Base-by-base conservation (phyloP, 2,888 invertebrate species). In the Labia minor region DNA sequence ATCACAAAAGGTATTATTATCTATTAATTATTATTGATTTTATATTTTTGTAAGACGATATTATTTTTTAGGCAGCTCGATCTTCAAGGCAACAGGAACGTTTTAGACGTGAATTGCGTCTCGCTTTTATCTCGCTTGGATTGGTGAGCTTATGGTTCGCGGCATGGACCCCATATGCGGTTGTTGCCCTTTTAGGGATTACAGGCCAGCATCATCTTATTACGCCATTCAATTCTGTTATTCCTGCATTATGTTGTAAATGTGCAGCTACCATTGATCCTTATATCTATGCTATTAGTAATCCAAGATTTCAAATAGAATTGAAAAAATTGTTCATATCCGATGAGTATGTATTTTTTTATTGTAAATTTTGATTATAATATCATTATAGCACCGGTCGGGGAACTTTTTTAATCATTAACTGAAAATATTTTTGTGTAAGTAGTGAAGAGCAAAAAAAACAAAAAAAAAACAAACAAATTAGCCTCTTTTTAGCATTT, bases 161-260 rank as follows among this genome's bases (percentile, higher is more conserved):
- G 10, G 86, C 91, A 0, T 92, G 92, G 92, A 88, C 89, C 0
- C 92, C 92, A 0, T 92, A 92, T 74, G 86, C 91, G 0, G 77
- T 86, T 0, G 85, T 92, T 0, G 85, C 91, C 14, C 80, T 92
- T 26, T 75, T 91, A 19, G 91, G 90, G 0, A 84, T 89, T 71
- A 84, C 84, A 69, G 86, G 86, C 1, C 78, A 83, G 72, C 83
- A 84, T 69, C 77, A 84, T 21, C 76, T 85, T 14, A 81, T 92
- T 49, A 85, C 87, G 0, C 91, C 91, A 0, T 73, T 86, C 33
- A 77, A 81, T 2, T 89, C 89, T 0, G 88, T 89, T 87, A 80
- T 89, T 37, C 90, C 90, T 0, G 89, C 89, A 0, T 77, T 89
- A 69, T 88, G 90, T 75, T 90, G 90, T 75, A 92, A 92, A 77